phyloP scores from a whole-genome alignment of 2,888 invertebrate genomes.

The Spodoptera littoralis region DNA sequence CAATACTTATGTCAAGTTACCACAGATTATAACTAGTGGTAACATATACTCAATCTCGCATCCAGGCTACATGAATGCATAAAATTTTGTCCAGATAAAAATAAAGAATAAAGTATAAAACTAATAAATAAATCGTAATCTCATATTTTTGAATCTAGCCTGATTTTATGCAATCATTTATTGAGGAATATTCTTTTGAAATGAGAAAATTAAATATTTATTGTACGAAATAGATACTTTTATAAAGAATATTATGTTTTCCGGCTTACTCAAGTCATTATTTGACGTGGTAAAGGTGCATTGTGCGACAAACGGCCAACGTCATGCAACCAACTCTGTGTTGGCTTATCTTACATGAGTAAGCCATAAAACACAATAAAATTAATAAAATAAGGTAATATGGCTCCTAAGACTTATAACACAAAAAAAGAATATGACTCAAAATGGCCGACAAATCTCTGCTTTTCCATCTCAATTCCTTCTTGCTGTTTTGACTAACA shows the following conservation, averaged over 20 bases:
- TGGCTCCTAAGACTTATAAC: too few relatives aligned
- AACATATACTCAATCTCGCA: slow-evolving; percentile 16
- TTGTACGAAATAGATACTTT: too few relatives aligned
- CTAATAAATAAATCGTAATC: too few relatives aligned
- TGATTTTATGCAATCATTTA: slow-evolving; percentile 15
- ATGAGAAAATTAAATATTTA: neutral
- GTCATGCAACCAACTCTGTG: too few relatives aligned
- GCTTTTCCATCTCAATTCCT: slow-evolving; percentile 44
- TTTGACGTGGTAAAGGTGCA: too few relatives aligned
- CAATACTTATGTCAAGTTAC: slow-evolving; percentile 13
- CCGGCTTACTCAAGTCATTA: too few relatives aligned
- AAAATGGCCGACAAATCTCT: slow-evolving; percentile 29
- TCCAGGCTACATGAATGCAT: slow-evolving; percentile 1
- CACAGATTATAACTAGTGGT: slow-evolving; percentile 2
- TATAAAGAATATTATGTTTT: too few relatives aligned
- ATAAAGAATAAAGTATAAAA: neutral
- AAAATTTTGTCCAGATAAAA: slow-evolving; percentile 13
- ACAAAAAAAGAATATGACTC: slow-evolving; percentile 12
- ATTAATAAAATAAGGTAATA: too few relatives aligned
- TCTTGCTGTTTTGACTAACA: slow-evolving; percentile 25
- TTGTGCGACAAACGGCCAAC: neutral
- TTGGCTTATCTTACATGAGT: too few relatives aligned
- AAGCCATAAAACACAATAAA: too few relatives aligned
- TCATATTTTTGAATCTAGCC: neutral
- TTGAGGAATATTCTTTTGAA: slow-evolving; percentile 31